A percentile compares a stretch with the other conserved stretches of the same genome.
Evolutionary conservation across 35 echinoderm and acorn worm genomes (phyloP).

Genomic region (Ophiothrix spiculata): DNA sequence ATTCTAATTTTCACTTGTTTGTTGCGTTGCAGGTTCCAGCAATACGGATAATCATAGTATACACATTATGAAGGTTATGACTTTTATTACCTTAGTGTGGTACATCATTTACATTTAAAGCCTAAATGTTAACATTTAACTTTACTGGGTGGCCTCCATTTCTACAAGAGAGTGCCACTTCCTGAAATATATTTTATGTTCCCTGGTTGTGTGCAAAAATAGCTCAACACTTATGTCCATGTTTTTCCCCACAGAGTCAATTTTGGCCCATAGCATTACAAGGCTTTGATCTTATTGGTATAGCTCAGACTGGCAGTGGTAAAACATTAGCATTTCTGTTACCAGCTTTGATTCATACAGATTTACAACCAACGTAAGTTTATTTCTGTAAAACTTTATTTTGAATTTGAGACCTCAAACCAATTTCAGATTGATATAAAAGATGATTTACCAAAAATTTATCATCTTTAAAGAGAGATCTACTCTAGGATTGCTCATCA

Average conservation of each 20-base stretch:
- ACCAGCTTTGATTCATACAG: conserved; percentile 85
- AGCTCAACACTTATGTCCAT: neutral
- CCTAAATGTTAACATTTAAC: neutral
- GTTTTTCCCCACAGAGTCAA: conserved; percentile 80
- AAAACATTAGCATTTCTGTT: conserved; percentile 93
- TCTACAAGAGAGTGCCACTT: neutral
- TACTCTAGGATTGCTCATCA: no score
- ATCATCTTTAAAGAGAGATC: no score
- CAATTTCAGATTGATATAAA: no score
- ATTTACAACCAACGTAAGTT: conserved; percentile 91
- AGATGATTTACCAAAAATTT: no score
- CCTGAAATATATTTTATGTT: neutral
- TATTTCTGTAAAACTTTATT: no score
- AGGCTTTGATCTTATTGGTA: conserved; percentile 91
- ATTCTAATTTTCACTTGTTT: no score
- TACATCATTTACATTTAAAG: no score
- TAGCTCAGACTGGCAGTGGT: conserved; percentile 95
- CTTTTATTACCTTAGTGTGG: neutral
- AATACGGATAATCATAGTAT: neutral
- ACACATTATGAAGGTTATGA: neutral
- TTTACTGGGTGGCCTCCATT: neutral
- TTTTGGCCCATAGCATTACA: conserved; percentile 87
- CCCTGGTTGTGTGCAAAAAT: no score
- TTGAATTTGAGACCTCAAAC: no score
- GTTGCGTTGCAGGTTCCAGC: neutral